Conservation (phyloP, 1,140 invertebrate species). For the Caenorhabditis latens region DNA sequence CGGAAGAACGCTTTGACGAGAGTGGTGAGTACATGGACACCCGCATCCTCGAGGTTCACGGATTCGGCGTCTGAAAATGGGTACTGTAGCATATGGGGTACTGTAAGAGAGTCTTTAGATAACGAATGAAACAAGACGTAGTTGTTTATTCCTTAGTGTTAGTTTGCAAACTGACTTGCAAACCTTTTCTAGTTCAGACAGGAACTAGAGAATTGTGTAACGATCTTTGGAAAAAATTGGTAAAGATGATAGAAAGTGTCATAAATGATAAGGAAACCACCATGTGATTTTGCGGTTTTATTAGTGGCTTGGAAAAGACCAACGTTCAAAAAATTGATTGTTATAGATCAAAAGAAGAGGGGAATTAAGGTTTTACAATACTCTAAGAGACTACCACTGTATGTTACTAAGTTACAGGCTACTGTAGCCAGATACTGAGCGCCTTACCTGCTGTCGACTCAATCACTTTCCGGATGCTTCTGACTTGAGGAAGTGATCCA, state of each 20-base stretch:
- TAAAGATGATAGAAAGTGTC: no score
- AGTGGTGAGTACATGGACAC: slow-evolving; percentile 90
- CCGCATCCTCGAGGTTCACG: slow-evolving; percentile 80
- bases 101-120: no score
- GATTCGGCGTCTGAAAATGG: slow-evolving; percentile 80
- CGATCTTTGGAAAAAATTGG: no score
- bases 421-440: no score
- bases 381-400: no score
- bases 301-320: neutral
- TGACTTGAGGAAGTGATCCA: slow-evolving; percentile 80
- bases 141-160: neutral
- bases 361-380: no score
- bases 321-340: neutral
- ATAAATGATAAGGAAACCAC: no score
- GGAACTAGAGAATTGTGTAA: no score
- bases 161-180: no score
- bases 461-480: slow-evolving; percentile 69
- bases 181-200: neutral
- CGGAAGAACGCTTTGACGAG: slow-evolving; percentile 92
- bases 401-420: no score
- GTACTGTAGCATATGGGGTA: neutral
- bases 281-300: no score
- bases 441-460: slow-evolving; percentile 63
- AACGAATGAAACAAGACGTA: no score
- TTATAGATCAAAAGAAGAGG: neutral